phyloP scores from a whole-genome alignment of 2,888 invertebrate genomes.

The Drosophila quasianomalipes region DNA sequence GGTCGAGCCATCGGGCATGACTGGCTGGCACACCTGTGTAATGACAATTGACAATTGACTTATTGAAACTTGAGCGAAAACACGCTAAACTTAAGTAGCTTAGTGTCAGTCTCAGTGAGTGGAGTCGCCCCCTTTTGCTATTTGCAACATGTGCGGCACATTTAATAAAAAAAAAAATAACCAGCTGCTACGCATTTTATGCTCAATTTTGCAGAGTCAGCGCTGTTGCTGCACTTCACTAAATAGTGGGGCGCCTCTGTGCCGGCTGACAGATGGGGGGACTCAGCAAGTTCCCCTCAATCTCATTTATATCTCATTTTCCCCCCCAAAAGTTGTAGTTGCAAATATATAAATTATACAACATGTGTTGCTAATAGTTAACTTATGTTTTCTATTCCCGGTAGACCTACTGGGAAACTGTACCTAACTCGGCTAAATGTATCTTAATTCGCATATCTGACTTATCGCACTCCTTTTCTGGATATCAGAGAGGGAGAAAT shows the following conservation, averaged over 20 bases:
- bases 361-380: neutral
- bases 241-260: constrained; percentile 74
- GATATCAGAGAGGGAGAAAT: too few relatives aligned
- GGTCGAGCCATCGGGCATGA: constrained; percentile 53
- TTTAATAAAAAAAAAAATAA: constrained; percentile 21
- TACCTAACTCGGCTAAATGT: neutral
- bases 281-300: constrained; percentile 17
- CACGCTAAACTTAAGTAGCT: constrained; percentile 30
- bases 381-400: neutral
- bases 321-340: neutral
- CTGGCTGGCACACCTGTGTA: constrained; percentile 68
- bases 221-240: constrained; percentile 67
- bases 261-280: constrained; percentile 27
- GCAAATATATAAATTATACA: neutral
- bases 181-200: constrained; percentile 43
- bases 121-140: neutral
- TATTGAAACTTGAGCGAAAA: neutral
- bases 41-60: neutral
- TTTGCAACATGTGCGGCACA: constrained; percentile 63
- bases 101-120: neutral
- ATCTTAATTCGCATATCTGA: neutral
- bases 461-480: too few relatives aligned
- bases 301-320: constrained; percentile 3
- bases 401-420: neutral
- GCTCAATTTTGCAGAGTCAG: constrained; percentile 37